These are phyloP conservation scores for Tachuris rubrigastra DNA, from an alignment of 2,113 vertebrate species.

Conservation along the genomic window DNA sequence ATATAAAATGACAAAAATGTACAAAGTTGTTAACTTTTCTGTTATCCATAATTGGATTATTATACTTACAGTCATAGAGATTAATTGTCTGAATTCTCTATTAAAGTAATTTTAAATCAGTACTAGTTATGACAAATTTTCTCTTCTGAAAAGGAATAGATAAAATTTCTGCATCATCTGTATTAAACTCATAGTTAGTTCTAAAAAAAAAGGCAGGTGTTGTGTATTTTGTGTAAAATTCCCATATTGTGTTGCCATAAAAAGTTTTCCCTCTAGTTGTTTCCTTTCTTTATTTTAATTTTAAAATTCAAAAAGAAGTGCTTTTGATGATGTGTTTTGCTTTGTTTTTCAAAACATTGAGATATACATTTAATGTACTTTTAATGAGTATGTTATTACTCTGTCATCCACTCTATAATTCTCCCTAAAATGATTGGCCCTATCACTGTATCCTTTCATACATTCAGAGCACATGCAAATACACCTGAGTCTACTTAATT, in stretches of 20 bases:
- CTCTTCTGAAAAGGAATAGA: not conserved
- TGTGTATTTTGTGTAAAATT: not conserved
- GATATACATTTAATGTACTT: not conserved
- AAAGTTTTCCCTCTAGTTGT: not conserved
- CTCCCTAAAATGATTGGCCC: not conserved
- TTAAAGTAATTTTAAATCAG: not conserved
- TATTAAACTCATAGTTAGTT: not conserved
- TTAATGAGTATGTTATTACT: conserved; percentile 1
- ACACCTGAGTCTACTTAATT: not conserved
- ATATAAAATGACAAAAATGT: not conserved
- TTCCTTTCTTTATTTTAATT: not conserved
- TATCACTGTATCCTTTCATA: not conserved
- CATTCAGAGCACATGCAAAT: not conserved
- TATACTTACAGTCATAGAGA: not conserved
- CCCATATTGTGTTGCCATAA: not conserved
- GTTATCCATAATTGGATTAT: not conserved
- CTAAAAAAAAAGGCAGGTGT: not conserved
- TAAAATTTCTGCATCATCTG: not conserved
- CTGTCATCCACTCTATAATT: not conserved
- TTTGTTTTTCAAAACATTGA: not conserved
- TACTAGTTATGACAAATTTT: not conserved
- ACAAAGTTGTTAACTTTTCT: not conserved
- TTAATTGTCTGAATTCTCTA: not conserved
- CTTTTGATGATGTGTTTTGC: not conserved
- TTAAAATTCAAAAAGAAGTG: not conserved